phyloP scores from a whole-genome alignment of 2,113 vertebrate species.

The Ellobius talpinus region DNA sequence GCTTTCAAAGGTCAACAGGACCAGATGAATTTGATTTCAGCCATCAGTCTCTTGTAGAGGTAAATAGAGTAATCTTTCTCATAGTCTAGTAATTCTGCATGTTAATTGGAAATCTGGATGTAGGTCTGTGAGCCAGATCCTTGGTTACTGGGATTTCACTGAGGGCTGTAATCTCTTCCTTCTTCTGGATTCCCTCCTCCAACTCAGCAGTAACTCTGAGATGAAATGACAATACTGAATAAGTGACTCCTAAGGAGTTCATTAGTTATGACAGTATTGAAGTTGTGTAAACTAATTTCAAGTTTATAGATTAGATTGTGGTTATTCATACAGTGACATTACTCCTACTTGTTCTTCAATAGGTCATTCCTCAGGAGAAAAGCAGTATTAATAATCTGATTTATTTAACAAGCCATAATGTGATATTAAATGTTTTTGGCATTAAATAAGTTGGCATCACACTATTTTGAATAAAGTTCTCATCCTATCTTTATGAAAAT shows the following conservation, averaged over 20 bases:
- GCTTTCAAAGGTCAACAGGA: background rate
- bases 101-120: background rate
- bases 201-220: background rate
- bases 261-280: background rate
- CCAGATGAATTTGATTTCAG: background rate
- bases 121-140: background rate
- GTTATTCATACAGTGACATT: background rate
- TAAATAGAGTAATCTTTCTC: background rate
- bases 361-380: background rate
- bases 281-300: background rate
- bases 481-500: background rate
- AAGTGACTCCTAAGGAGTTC: background rate
- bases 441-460: background rate
- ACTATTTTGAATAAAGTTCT: background rate
- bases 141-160: background rate
- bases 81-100: background rate
- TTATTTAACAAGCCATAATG: background rate
- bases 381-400: background rate
- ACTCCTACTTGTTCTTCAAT: background rate
- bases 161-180: rapidly evolving
- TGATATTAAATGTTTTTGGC: background rate
- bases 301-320: background rate
- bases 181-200: background rate
- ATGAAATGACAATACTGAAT: background rate
- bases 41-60: background rate